Evolutionary conservation across 1,140 invertebrate genomes (phyloP).

Genomic region (Stegodyphus dumicola): DNA sequence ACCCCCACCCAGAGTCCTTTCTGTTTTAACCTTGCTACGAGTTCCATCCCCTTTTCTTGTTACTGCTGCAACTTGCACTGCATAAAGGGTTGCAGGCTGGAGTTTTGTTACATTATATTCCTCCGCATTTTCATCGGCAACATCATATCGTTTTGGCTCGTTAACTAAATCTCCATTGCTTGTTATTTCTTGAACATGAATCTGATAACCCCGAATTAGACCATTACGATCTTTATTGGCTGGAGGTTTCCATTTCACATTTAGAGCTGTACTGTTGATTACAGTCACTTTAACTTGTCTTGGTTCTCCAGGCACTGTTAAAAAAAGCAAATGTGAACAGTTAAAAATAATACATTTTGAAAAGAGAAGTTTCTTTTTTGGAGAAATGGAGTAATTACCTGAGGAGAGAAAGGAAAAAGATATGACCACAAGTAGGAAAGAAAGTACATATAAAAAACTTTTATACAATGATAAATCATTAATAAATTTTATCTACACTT

Average conservation of each 20-base stretch:
- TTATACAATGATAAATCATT: too few relatives aligned
- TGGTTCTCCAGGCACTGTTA: slow-evolving; percentile 92
- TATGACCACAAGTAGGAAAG: too few relatives aligned
- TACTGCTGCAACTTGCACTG: slow-evolving; percentile 83
- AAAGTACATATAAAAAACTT: too few relatives aligned
- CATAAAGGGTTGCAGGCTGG: slow-evolving; percentile 93
- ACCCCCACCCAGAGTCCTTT: slow-evolving; percentile 89
- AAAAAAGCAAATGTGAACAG: neutral
- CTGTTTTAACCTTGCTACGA: slow-evolving; percentile 81
- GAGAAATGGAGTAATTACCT: too few relatives aligned
- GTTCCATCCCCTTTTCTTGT: slow-evolving; percentile 95
- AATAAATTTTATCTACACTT: too few relatives aligned
- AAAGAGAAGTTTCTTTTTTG: too few relatives aligned
- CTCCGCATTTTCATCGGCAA: slow-evolving; percentile 81
- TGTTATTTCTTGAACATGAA: slow-evolving; percentile 89
- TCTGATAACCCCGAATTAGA: slow-evolving; percentile 94
- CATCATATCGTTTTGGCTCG: slow-evolving; percentile 74
- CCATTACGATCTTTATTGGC: slow-evolving; percentile 90
- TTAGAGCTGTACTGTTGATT: slow-evolving; percentile 93
- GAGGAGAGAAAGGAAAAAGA: too few relatives aligned
- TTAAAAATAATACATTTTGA: neutral
- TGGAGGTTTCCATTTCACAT: slow-evolving; percentile 92
- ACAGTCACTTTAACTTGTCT: slow-evolving; percentile 86
- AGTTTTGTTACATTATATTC: slow-evolving; percentile 88
- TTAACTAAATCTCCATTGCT: slow-evolving; percentile 72